Base-by-base conservation (phyloP, 2,797 vertebrate genomes). In the Ateles fusciceps region DNA sequence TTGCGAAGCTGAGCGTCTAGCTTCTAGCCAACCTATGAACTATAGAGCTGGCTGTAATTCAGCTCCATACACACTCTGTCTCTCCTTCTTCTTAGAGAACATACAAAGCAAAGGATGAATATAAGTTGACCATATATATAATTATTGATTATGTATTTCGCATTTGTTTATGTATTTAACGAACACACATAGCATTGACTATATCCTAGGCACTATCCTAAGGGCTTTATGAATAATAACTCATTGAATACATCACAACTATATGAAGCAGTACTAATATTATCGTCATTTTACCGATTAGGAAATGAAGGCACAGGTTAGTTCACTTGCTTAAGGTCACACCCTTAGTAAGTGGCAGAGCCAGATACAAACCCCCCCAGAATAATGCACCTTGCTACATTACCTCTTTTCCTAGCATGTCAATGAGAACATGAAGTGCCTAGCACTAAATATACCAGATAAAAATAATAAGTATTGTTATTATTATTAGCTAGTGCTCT, bases 131-230 rank as follows among this genome's bases (percentile, higher is more conserved):
- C n/a, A 52, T 57, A 89, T 55, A 59, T 50, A 39, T 71, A 91
- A 93, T 83, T 95, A 39, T 93, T n/a, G 87, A n/a, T 61, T 89
- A 79, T 93, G 36, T 87, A 39, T 87, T 92, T 93, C 84, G 42
- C 21, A 46, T 83, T 61, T 84, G 85, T 36, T 92, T 48, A 11
- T 75, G 59, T 89, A 46, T 48, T 92, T 93, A 68, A 91, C 24
- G 64, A 94, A 76, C 21, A 90, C 1, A 33, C 42, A n/a, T 30
- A 76, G 24, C 8, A 87, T 33, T 94, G 55, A 75, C n/a, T 72
- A 57, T 42, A 87, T 80, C 74, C 36, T 68, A 76, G 42, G 48
- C 26, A 21, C 36, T 83, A 61, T 83, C 36, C 57, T 79, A 75
- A 90, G 21, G 59, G 68, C 4, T 95, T 94, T 85, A 68, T 33